Base-by-base conservation (phyloP, 2,113 vertebrate genomes). In the Ophthalmolycus amberensis region DNA sequence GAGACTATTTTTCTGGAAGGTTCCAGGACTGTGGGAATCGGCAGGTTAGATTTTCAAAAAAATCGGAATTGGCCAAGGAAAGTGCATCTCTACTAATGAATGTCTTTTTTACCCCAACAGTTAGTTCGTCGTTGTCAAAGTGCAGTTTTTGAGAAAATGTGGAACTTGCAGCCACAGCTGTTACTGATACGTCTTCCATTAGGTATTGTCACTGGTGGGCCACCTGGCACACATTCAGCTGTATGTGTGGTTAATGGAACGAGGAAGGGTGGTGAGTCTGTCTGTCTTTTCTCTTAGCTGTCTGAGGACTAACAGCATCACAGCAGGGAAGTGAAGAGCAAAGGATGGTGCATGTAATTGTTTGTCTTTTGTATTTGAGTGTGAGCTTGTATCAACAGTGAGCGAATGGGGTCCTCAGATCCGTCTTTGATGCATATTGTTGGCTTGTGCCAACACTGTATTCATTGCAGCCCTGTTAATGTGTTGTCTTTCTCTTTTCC, bases 401-500 rank as follows among this genome's bases (percentile, higher is more conserved):
- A 34, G 1, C 18, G 11, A 27, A 58, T 27, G 54, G 18, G 65
- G 59, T 40, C 63, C 0, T 71, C 0, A 6, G 59, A 25, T 50
- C 32, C 37, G 6, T 22, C 2, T 29, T 25, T 20, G 15, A 52
- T 70, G 59, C 27, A 40, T 0, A 58, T 12, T 20, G 6, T 25
- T 69, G 16, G 15, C 25, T 40, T 59, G 27, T 52, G 20, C 29
- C 9, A 42, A 9, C 10, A 2, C 14, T 10, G 5, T 34, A 16
- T 64, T 46, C 22, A 5, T 29, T 20, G 60, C 42, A 40, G 15
- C 10, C 25, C 2, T 66, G n/a, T 77, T 75, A 69, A 65, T 77
- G 40, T 85, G 18, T 79, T 12, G 3, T 73, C 14, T 71, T n/a
- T 67, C 1, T 83, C 6, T 70, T 27, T 66, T 76, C 46, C 93